Evolutionary conservation across 2,888 invertebrate genomes (phyloP), one percentile per base, ranked within the genome.

Genomic region (Electrophaes corylata): DNA sequence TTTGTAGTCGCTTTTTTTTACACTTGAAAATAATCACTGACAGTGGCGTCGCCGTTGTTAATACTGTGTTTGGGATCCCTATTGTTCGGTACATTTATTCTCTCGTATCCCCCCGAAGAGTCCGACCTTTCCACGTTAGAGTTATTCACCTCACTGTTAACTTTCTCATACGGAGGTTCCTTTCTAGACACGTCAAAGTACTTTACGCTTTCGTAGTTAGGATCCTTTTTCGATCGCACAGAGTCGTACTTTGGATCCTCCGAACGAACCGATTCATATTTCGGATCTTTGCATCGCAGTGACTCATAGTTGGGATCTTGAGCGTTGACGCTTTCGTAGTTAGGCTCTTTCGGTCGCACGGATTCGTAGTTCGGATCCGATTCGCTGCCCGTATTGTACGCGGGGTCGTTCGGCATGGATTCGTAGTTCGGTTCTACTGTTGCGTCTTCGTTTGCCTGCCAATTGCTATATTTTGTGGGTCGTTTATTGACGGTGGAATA

Each of bases 141-240:
- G 29, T 70, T 64, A 0, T 68, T 67, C 0, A 67, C 60, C 19
- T 87, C 92, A 19, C 84, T 86, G 40, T 92, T 85, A 11, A 95
- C 86, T 69, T 92, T 92, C 72, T 95, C 95, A 60, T 95, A 95
- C 0, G 95, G 95, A 47, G 95, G 95, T 48, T 95, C 95, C 57
- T 84, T 88, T 20, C 89, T 88, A 0, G 86, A 72, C 1, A 94
- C 77, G 59, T 94, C 94, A 71, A 94, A 92, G 82, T 96, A 96
- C 67, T 95, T 95, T 0, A 96, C 96, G 65, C 96, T 96, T 78
- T 96, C 96, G 73, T 96, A 96, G 78, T 96, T 96, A 0, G 96
- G 96, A 88, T 96, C 95, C 44, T 92, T 92, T 67, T 84, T 87
- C 12, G 87, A 88, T 16, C 88, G 75, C 78, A 96, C 93, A 14